Conservation (phyloP, 2,113 vertebrate species). For the Eidolon helvum region DNA sequence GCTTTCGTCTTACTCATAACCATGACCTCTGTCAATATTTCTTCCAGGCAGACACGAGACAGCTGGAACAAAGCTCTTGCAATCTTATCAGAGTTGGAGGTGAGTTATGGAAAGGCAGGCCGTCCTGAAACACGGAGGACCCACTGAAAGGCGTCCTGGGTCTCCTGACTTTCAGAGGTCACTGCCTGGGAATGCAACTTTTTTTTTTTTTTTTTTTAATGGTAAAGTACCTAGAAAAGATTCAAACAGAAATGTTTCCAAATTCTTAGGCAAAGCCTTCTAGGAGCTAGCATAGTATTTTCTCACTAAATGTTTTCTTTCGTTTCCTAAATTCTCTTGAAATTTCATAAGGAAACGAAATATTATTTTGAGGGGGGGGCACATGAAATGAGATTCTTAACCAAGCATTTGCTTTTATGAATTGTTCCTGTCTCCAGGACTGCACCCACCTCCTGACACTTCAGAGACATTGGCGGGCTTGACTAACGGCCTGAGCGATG, state of each 20-base stretch:
- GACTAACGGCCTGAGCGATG: background rate
- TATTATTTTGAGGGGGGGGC: background rate
- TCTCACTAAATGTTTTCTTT: background rate
- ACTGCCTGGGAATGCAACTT: constrained; percentile 25
- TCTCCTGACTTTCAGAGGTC: constrained; percentile 1
- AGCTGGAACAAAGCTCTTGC: constrained; percentile 88
- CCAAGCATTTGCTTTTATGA: background rate
- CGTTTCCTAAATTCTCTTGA: background rate
- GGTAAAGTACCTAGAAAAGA: background rate
- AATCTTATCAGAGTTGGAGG: constrained; percentile 88
- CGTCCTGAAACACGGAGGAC: background rate
- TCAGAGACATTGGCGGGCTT: background rate
- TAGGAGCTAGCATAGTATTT: background rate
- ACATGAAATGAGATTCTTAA: background rate
- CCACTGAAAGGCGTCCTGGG: background rate
- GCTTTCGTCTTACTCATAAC: background rate
- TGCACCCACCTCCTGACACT: background rate
- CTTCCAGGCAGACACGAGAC: constrained; percentile 88
- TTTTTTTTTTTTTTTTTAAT: background rate
- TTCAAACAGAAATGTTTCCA: background rate
- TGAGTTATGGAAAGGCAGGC: constrained; percentile 69
- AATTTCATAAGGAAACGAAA: background rate
- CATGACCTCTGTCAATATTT: constrained; percentile 36
- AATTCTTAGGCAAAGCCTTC: background rate
- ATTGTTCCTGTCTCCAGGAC: background rate